phyloP scores from a whole-genome alignment of 2,888 invertebrate species.

The Alsophila aescularia region DNA sequence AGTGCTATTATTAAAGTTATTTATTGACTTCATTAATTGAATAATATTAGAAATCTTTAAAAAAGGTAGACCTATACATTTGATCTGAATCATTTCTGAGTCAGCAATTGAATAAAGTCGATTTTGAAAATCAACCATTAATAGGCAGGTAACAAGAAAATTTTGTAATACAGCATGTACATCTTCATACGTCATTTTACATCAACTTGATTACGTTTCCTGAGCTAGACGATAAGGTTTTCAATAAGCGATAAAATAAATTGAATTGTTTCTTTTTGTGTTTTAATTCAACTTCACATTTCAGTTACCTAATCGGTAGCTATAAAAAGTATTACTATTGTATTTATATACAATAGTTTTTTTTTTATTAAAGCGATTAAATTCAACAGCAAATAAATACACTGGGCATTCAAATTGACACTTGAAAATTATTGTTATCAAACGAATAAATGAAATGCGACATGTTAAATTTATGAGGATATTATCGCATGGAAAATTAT shows the following conservation, averaged over 20 bases:
- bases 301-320: neutral
- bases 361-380: no score
- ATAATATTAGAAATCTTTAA: no score
- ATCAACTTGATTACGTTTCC: neutral
- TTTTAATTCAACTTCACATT: slow-evolving; percentile 7
- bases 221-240: slow-evolving; percentile 7
- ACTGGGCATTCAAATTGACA: slow-evolving; percentile 5
- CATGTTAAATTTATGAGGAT: slow-evolving; percentile 57
- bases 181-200: neutral
- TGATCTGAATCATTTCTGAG: no score
- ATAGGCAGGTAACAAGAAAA: neutral
- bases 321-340: neutral
- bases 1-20: no score
- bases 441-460: slow-evolving; percentile 46
- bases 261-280: slow-evolving; percentile 21
- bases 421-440: slow-evolving; percentile 9
- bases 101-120: no score
- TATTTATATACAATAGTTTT: no score
- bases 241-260: slow-evolving; percentile 32
- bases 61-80: no score
- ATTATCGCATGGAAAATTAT: slow-evolving; percentile 67
- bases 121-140: no score
- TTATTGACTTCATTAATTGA: no score
- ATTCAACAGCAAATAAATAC: neutral
- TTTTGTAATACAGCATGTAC: no score